Evolutionary conservation across 2,113 vertebrate genomes (phyloP).

Genomic region (Dasyornis broadbenti): DNA sequence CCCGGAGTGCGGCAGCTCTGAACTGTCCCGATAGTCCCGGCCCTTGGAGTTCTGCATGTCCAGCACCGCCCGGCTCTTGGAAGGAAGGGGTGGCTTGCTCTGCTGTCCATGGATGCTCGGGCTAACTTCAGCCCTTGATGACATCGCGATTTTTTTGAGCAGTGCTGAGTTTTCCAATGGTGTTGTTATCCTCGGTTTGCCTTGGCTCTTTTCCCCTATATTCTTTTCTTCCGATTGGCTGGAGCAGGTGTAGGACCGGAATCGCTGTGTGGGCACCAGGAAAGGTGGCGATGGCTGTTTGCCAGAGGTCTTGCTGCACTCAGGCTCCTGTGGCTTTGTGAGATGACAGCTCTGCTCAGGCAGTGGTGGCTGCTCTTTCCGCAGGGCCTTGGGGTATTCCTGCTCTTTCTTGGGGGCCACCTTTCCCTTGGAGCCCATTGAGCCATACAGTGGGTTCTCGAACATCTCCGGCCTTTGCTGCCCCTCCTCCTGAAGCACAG

Average conservation of each 20-base stretch:
- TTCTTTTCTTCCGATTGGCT: constrained; percentile 58
- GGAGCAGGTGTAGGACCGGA: constrained; percentile 87
- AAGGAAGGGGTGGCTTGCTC: constrained; percentile 81
- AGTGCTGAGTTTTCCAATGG: constrained; percentile 8
- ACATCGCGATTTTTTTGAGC: constrained; percentile 80
- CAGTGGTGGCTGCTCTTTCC: constrained; percentile 71
- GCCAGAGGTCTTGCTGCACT: constrained; percentile 53
- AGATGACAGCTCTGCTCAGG: constrained; percentile 67
- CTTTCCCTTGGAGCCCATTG: constrained; percentile 69
- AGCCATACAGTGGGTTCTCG: constrained; percentile 91
- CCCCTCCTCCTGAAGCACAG: constrained; percentile 60
- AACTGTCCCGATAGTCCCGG: constrained; percentile 85
- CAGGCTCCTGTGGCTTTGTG: constrained; percentile 72
- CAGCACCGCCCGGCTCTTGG: constrained; percentile 77
- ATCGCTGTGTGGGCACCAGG: constrained; percentile 75
- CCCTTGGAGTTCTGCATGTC: constrained; percentile 76
- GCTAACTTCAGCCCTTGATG: constrained; percentile 79
- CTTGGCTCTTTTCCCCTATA: constrained; percentile 55
- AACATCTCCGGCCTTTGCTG: constrained; percentile 84
- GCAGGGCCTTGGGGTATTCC: constrained; percentile 55
- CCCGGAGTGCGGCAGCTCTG: constrained; percentile 73
- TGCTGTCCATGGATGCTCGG: neutral
- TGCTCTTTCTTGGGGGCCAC: constrained; percentile 72
- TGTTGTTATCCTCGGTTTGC: constrained; percentile 61
- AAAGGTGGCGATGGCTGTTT: constrained; percentile 53